Percentiles rank a stretch among this genome's conserved stretches.
Evolutionary conservation across 1,140 invertebrate genomes (phyloP).

Genomic region (Listronotus oregonensis): DNA sequence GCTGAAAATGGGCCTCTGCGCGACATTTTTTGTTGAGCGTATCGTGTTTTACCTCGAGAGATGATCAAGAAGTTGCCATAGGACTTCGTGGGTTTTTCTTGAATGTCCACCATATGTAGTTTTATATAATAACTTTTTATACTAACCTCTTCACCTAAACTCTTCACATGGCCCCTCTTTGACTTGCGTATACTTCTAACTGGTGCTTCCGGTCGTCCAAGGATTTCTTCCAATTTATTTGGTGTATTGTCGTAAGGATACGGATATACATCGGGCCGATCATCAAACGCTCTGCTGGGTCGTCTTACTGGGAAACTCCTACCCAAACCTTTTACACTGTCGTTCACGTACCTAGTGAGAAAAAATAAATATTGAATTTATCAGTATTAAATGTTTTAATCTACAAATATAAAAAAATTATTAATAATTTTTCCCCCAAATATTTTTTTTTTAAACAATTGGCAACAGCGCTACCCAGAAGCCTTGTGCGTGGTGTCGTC

Average conservation of each 20-base stretch:
- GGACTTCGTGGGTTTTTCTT: too few species aligned
- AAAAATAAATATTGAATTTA: background rate
- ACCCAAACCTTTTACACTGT: conserved; percentile 54
- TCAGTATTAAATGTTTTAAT: too few species aligned
- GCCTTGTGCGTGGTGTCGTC: too few species aligned
- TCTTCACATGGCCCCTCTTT: conserved; percentile 51
- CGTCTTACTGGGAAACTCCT: conserved; percentile 30
- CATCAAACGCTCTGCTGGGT: conserved; percentile 35
- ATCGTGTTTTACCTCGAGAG: too few species aligned
- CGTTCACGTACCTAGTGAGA: conserved; percentile 28
- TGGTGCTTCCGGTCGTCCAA: conserved; percentile 52
- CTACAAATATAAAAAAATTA: too few species aligned
- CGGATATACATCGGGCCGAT: conserved; percentile 36
- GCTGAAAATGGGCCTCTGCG: too few species aligned
- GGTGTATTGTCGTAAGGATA: conserved; percentile 48
- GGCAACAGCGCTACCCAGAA: too few species aligned
- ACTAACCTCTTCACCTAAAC: conserved; percentile 53
- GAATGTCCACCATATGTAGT: too few species aligned
- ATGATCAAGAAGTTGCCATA: too few species aligned
- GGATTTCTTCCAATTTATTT: conserved; percentile 52
- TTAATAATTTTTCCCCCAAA: too few species aligned
- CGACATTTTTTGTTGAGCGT: too few species aligned
- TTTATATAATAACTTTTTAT: background rate
- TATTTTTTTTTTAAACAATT: too few species aligned
- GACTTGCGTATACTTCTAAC: conserved; percentile 44